Evolutionary conservation across 2,888 invertebrate genomes (phyloP), one percentile per base, ranked within the genome.

Genomic region (Incurvaria masculella): DNA sequence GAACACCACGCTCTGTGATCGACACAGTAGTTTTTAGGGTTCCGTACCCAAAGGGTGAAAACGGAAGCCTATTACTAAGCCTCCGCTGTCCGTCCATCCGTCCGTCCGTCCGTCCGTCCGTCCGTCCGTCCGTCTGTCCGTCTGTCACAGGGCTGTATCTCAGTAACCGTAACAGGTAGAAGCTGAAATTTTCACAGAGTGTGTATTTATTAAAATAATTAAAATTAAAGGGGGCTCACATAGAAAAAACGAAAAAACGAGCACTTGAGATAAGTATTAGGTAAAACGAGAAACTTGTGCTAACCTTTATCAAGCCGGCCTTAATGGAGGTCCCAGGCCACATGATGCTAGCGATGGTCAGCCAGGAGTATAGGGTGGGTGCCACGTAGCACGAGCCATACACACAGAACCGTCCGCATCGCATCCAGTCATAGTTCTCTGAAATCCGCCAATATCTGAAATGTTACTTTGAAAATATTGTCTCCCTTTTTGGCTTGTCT

Each of bases 301-400:
- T 57, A 70, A 88, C 89, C 82, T 93, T 93, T 39, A 84, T 83
- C 11, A 91, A 61, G 14, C 88, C 89, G 52, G 85, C 84, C 62
- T 80, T 81, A 39, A 92, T 61, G 49, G 84, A 82, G 52, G 80
- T 83, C 44, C 84, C 83, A 19, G 92, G 92, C 87, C 90, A 91
- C 66, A 91, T 75, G 46, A 81, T 78, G 56, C 83, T 84, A n/a
- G 90, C 87, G 45, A 90, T 66, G 62, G 84, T 86, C 43, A 94
- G 73, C 92, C 92, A 92, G 48, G 82, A 81, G 60, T 89, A 91
- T 0, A 92, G 68, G 4, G 89, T 89, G 14, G 92, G 92, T 1
- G 91, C 92, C 18, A 89, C 89, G 66, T 88, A 90, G 44, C 88
- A 81, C 8, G 88, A 85, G n/a, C 91, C 92, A 66, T 88, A 91